Evolutionary conservation across 2,113 vertebrate genomes (phyloP).

Genomic region (Gopherus flavomarginatus): DNA sequence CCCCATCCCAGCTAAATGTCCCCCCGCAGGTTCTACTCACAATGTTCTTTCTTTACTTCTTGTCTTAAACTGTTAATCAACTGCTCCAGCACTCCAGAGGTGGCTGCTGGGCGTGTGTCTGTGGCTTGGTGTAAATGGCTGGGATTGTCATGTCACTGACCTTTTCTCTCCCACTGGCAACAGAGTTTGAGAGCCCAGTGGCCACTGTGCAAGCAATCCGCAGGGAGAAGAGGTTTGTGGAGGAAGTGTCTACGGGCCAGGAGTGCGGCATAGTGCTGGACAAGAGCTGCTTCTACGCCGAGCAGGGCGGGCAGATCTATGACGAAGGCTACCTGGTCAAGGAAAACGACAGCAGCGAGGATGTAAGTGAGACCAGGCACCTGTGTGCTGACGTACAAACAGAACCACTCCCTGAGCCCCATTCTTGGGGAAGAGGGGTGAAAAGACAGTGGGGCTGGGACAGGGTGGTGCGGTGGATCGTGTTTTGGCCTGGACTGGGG

Average conservation of each 20-base stretch:
- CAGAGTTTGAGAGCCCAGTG: constrained; percentile 85
- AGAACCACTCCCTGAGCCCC: not conserved
- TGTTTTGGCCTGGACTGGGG: not conserved
- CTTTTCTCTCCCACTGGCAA: not conserved
- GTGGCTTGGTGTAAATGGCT: not conserved
- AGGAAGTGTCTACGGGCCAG: constrained; percentile 90
- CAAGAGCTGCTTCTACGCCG: constrained; percentile 94
- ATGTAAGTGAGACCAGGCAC: constrained; percentile 80
- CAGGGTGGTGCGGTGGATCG: not conserved
- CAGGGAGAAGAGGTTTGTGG: constrained; percentile 90
- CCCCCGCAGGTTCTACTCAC: not conserved
- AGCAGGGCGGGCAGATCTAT: constrained; percentile 96
- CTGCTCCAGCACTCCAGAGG: not conserved
- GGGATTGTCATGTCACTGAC: not conserved
- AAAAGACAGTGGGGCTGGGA: not conserved
- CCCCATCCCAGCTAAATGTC: not conserved
- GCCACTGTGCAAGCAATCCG: constrained; percentile 91
- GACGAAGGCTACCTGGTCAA: constrained; percentile 95
- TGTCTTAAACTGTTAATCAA: not conserved
- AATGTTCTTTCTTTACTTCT: not conserved
- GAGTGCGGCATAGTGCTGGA: constrained; percentile 95
- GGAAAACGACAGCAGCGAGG: constrained; percentile 87
- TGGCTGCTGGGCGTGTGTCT: not conserved
- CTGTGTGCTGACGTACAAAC: not conserved
- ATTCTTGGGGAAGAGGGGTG: not conserved